Evolutionary conservation across 2,888 invertebrate species (phyloP), one percentile per base, ranked within the genome.

Genomic region (Apamea anceps): DNA sequence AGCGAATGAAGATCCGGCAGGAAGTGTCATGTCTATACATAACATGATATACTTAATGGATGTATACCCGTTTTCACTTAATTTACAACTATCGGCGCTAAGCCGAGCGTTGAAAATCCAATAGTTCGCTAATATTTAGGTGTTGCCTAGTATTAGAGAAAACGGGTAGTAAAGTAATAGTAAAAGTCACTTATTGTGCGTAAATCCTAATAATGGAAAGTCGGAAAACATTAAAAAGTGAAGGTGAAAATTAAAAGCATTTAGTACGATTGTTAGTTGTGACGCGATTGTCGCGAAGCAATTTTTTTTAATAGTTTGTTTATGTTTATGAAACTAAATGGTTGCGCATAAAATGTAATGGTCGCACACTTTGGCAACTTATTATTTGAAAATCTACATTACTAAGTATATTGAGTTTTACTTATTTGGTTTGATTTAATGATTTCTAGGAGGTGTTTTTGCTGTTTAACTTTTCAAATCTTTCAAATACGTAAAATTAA

Each of bases 191-290:
- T 28, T 60, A 78, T 68, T 67, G 72, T 60, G 65, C 48, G 72
- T 74, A 74, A 68, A 72, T 79, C 28, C 45, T 76, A 51, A 77
- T 28, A 79, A 79, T 63, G 66, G 71, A 57, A 4, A 74, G 32
- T 32, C 76, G 88, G 82, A 86, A 87, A 72, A 74, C 57, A 77
- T 84, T 72, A 63, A 73, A 81, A 87, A 86, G 81, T 86, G 84
- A 80, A 86, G 72, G 81, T 86, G 74, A 71, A 87, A 81, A 85
- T 77, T 68, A 84, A 80, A 82, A 78, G 57, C 63, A 71, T 80
- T 84, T 78, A 73, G 13, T 72, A 68, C 42, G 57, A 62, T 65
- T 78, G 72, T 37, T 37, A 37, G 66, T 60, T 28, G 10, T 42
- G 12, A 63, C 32, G 72, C 68, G 63, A 48, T 21, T 74, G 79